A percentile compares a stretch with the other conserved stretches of the same genome.
phyloP scores from a whole-genome alignment of 2,888 invertebrate genomes.

The Agrochola lychnidis region DNA sequence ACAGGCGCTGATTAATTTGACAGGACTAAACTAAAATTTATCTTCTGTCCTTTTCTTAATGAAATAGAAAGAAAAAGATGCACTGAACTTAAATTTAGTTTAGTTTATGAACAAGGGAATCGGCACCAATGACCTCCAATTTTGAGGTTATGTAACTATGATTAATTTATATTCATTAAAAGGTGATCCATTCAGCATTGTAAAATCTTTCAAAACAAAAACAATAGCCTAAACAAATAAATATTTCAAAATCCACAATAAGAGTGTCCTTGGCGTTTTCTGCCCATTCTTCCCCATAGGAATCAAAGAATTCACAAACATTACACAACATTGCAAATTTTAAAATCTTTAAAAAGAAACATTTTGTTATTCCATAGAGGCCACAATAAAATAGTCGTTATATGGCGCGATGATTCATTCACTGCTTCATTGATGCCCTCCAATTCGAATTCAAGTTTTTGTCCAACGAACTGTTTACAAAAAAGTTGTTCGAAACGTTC shows the following conservation, averaged over 20 bases:
- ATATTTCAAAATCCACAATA: background rate
- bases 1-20: too few relatives aligned
- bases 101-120: too few relatives aligned
- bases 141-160: too few relatives aligned
- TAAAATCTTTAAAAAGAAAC: slow-evolving; percentile 11
- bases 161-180: background rate
- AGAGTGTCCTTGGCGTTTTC: background rate
- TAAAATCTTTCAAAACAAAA: background rate
- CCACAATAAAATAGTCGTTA: slow-evolving; percentile 24
- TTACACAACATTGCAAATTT: slow-evolving; percentile 11
- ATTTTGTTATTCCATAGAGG: slow-evolving; percentile 38
- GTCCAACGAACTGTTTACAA: background rate
- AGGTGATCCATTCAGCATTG: background rate
- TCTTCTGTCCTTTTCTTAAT: too few relatives aligned
- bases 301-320: slow-evolving; percentile 5
- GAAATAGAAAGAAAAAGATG: too few relatives aligned
- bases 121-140: background rate
- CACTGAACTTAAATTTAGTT: too few relatives aligned
- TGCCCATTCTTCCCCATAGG: background rate
- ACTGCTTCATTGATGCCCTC: slow-evolving; percentile 43
- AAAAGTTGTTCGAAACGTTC: slow-evolving; percentile 5
- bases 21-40: too few relatives aligned
- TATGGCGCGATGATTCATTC: slow-evolving; percentile 42
- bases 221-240: background rate
- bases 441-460: slow-evolving; percentile 26